Percentiles rank a stretch among this genome's conserved stretches.
phyloP scores from a whole-genome alignment of 2,888 invertebrate species.

The Anoncus sp. region DNA sequence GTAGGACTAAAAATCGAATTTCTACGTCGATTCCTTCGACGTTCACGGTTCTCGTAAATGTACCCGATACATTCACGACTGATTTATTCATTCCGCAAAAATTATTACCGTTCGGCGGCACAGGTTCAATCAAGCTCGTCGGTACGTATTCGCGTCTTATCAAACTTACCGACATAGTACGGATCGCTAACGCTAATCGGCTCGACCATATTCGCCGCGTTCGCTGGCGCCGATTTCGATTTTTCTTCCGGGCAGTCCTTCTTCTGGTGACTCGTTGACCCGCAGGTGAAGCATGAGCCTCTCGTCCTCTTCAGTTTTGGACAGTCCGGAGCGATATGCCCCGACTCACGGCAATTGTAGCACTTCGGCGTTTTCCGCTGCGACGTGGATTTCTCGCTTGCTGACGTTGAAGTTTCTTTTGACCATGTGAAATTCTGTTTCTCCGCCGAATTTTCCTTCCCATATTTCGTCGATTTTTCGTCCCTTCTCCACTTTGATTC shows the following conservation, averaged over 20 bases:
- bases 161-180: slow-evolving; percentile 52
- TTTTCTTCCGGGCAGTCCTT: slow-evolving; percentile 36
- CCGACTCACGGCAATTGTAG: slow-evolving; percentile 11
- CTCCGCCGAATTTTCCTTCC: not conserved
- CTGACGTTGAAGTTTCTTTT: not conserved
- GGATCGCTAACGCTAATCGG: slow-evolving; percentile 38
- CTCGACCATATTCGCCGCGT: slow-evolving; percentile 33
- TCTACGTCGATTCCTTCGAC: no score
- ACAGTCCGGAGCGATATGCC: slow-evolving; percentile 32
- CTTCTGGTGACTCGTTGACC: slow-evolving; percentile 31
- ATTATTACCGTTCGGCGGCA: slow-evolving; percentile 49
- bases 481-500: slow-evolving; percentile 19
- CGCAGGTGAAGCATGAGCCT: slow-evolving; percentile 32
- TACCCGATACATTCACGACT: slow-evolving; percentile 35
- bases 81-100: slow-evolving; percentile 54
- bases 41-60: slow-evolving; percentile 36
- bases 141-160: slow-evolving; percentile 45
- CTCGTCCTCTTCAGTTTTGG: slow-evolving; percentile 33
- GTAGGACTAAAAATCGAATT: no score
- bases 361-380: slow-evolving; percentile 1
- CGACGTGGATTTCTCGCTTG: not conserved
- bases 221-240: slow-evolving; percentile 36
- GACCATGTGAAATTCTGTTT: not conserved
- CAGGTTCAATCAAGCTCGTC: slow-evolving; percentile 35
- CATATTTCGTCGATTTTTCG: slow-evolving; percentile 28